Percentiles rank a stretch among this genome's conserved stretches.
These are phyloP conservation scores for Nestor notabilis DNA, from an alignment of 2,113 vertebrate genomes.

Conservation along the genomic window DNA sequence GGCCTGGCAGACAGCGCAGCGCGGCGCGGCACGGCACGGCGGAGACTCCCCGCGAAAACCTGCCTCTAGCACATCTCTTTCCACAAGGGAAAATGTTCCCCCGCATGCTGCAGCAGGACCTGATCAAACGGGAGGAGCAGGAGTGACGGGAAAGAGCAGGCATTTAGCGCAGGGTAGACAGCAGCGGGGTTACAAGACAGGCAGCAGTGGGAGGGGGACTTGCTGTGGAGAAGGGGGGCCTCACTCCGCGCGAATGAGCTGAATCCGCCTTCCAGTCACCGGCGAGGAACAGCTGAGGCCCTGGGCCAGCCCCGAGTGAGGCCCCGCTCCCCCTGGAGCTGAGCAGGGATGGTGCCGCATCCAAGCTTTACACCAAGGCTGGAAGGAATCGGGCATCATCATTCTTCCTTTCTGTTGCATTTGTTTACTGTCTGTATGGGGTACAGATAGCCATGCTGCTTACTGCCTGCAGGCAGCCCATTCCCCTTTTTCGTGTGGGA, in stretches of 20 bases:
- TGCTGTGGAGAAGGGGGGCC: background rate
- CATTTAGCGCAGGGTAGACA: background rate
- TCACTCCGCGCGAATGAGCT: background rate
- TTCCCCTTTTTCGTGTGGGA: background rate
- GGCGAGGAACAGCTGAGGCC: background rate
- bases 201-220: background rate
- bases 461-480: background rate
- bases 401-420: background rate
- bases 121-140: background rate
- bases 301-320: background rate
- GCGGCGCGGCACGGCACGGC: background rate
- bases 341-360: background rate
- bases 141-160: background rate
- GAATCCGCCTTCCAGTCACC: background rate
- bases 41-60: background rate
- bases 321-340: background rate
- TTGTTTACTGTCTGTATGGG: background rate
- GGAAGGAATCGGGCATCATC: background rate
- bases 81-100: background rate
- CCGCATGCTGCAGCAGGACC: background rate
- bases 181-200: background rate
- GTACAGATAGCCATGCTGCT: background rate
- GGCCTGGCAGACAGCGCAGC: slow-evolving; percentile 8
- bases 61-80: background rate
- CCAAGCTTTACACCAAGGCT: background rate